Evolutionary conservation across 2,113 vertebrate genomes (phyloP).

Genomic region (Pantherophis guttatus): DNA sequence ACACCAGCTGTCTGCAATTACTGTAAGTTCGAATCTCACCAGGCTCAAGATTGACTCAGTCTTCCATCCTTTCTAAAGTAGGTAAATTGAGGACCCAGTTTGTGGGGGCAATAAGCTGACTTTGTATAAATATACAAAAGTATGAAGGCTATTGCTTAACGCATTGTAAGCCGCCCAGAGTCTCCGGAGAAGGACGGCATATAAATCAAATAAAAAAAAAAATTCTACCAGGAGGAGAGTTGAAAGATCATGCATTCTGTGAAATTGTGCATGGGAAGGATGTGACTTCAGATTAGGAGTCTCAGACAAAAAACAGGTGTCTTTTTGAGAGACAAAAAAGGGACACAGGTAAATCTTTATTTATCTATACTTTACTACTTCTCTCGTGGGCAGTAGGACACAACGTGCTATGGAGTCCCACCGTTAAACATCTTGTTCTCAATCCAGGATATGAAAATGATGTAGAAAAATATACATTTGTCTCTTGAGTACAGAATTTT

Average conservation of each 20-base stretch:
- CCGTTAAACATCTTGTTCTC: constrained; percentile 1
- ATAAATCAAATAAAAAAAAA: no score
- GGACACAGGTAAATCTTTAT: not conserved
- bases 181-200: no score
- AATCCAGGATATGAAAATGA: not conserved
- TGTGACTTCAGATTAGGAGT: not conserved
- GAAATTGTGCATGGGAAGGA: not conserved
- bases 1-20: no score
- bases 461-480: not conserved
- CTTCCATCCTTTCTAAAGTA: no score
- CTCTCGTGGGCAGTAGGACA: not conserved
- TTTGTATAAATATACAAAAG: no score
- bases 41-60: no score
- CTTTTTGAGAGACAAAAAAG: not conserved
- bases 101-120: no score
- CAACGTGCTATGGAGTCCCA: not conserved
- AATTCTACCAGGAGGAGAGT: not conserved
- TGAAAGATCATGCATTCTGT: not conserved
- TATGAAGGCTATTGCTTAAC: no score
- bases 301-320: not conserved
- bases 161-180: no score
- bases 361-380: not conserved
- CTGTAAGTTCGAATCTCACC: no score
- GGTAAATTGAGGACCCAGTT: no score
- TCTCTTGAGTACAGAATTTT: not conserved